A percentile compares a stretch with the other conserved stretches of the same genome.
Conservation (phyloP, 2,797 vertebrate species). For the Fratercula arctica region DNA sequence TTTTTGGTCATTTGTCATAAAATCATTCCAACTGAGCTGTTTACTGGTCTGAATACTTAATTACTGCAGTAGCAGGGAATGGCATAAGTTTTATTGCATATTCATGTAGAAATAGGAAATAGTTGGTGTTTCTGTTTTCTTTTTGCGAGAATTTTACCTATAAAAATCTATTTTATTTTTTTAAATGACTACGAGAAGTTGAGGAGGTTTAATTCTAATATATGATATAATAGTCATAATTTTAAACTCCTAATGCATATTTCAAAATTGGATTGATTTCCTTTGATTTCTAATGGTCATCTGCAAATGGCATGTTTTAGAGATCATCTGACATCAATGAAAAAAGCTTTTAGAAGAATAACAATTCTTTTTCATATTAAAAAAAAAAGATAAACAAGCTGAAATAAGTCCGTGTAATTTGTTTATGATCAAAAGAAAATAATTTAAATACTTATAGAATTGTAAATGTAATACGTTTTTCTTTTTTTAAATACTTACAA, state of each 20-base stretch:
- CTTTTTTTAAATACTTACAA: background rate
- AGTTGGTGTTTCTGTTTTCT: background rate
- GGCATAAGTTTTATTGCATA: background rate
- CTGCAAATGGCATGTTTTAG: background rate
- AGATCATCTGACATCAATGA: background rate
- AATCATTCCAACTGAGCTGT: slow-evolving; percentile 74
- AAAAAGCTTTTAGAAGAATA: background rate
- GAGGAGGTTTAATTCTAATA: background rate
- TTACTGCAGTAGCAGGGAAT: slow-evolving; percentile 62
- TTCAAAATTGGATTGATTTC: background rate
- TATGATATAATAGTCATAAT: background rate
- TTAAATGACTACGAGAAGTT: background rate
- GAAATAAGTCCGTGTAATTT: background rate
- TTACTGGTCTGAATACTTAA: slow-evolving; percentile 78
- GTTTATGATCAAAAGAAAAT: background rate
- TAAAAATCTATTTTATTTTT: background rate
- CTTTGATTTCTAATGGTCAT: background rate
- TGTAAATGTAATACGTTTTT: background rate
- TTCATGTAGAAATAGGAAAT: background rate
- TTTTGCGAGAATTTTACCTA: background rate
- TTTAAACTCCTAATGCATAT: background rate
- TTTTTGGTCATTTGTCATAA: slow-evolving; percentile 80
- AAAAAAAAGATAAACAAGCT: background rate
- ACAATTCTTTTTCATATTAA: background rate
- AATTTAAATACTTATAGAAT: background rate